Conservation (phyloP, 2,113 vertebrate genomes). For the Platycercus adscitus region DNA sequence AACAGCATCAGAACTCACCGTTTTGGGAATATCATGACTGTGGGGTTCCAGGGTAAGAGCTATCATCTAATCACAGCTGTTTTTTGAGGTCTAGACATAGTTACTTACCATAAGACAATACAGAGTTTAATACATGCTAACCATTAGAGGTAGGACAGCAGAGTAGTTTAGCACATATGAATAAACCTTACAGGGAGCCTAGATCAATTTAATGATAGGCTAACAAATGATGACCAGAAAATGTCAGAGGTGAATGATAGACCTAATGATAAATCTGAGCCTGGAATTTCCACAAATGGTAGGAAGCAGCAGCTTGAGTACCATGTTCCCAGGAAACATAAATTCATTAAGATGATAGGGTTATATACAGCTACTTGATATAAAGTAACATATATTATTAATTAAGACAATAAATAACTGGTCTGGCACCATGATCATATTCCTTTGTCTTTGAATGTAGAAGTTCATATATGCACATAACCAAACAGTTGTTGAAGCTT, state of each 20-base stretch:
- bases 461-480: neutral
- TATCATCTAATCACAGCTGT: neutral
- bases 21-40: neutral
- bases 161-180: neutral
- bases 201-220: neutral
- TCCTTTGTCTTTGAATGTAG: neutral
- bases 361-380: neutral
- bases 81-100: neutral
- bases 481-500: neutral
- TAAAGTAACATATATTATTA: neutral
- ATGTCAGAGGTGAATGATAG: neutral
- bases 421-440: neutral
- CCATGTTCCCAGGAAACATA: neutral
- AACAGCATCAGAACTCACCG: accelerated
- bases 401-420: neutral
- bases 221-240: neutral
- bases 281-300: neutral
- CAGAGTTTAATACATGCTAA: neutral
- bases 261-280: neutral
- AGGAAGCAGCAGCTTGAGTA: neutral
- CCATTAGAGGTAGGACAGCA: neutral
- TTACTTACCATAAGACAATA: neutral
- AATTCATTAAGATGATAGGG: neutral
- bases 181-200: neutral
- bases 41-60: neutral